Evolutionary conservation across 1,140 invertebrate genomes (phyloP), one percentile per base, ranked within the genome.

Genomic region (Leptinotarsa undecemlineata): DNA sequence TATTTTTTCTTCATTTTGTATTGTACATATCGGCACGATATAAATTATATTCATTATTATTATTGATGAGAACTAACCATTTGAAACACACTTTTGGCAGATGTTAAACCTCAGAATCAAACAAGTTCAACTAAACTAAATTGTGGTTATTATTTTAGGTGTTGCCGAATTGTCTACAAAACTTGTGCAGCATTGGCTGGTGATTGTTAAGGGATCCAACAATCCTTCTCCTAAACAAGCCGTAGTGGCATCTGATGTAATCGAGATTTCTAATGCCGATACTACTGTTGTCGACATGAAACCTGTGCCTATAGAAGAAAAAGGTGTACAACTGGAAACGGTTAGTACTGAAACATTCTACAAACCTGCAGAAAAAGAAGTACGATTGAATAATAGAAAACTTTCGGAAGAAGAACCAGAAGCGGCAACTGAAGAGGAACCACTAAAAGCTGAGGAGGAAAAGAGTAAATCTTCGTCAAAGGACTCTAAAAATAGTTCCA

Each of bases 181-280:
- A 81, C 87, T 97, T 61, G 95, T 97, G n/a, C 92, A 95, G 78
- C 92, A 94, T 84, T 98, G 96, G 96, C 88, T 96, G 79, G 93
- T 93, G 80, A 91, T 95, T 72, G 94, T 95, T 1, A 95, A 94
- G 42, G 78, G 78, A 3, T 60, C 68, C 33, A 68, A 68, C 48
- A 23, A 15, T 23, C 17, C 15, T 48, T 13, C 68, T 13, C 48
- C 20, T 3, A 42, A 42, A 42, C 33, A 42, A 42, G 13, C 48
- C 3, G 26, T 64, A 64, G 20, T 23, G 14, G 47, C 33, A 17
- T 8, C 42, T 15, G 68, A 57, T 20, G 51, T 51, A 70, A 48
- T 68, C 1, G 60, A 61, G 14, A 20, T 61, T 19, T 20, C 60
- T 42, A 42, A 42, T 42, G 33, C 33, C 8, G 33, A 42, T 63